Evolutionary conservation across 2,113 vertebrate species (phyloP).

Genomic region (Anseranas semipalmata): DNA sequence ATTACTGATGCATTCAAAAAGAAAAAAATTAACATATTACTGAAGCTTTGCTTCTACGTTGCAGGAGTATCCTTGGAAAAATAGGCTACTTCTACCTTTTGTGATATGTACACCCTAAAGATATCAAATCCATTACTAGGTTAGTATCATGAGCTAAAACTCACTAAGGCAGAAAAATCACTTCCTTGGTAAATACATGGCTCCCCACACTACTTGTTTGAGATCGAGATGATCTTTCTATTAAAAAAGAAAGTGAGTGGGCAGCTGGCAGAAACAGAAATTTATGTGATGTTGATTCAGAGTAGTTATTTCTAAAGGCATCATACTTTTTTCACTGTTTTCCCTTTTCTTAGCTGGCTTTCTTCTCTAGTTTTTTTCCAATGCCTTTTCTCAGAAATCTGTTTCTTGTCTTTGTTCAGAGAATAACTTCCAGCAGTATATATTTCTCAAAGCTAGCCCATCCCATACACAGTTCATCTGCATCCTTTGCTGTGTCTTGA

Average conservation of each 20-base stretch:
- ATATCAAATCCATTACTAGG: background rate
- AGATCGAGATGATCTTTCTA: slow-evolving; percentile 28
- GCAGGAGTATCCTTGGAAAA: background rate
- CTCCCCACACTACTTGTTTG: background rate
- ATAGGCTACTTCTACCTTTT: background rate
- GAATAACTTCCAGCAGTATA: background rate
- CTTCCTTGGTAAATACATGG: background rate
- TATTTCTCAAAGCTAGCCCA: background rate
- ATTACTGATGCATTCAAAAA: background rate
- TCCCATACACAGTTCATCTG: background rate
- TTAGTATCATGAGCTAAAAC: background rate
- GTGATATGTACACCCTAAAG: background rate
- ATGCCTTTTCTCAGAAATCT: background rate
- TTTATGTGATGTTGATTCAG: slow-evolving; percentile 49
- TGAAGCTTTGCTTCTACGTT: background rate
- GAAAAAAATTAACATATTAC: background rate
- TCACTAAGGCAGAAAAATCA: background rate
- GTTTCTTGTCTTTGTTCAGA: background rate
- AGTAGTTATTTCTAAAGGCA: slow-evolving; percentile 25
- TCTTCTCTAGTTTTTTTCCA: background rate
- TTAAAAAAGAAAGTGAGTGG: slow-evolving; percentile 58
- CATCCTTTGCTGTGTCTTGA: background rate
- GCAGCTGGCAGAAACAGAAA: slow-evolving; percentile 41
- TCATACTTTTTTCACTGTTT: background rate
- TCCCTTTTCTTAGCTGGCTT: background rate